Base-by-base conservation (phyloP, 1,140 invertebrate species). In the Uloborus diversus region DNA sequence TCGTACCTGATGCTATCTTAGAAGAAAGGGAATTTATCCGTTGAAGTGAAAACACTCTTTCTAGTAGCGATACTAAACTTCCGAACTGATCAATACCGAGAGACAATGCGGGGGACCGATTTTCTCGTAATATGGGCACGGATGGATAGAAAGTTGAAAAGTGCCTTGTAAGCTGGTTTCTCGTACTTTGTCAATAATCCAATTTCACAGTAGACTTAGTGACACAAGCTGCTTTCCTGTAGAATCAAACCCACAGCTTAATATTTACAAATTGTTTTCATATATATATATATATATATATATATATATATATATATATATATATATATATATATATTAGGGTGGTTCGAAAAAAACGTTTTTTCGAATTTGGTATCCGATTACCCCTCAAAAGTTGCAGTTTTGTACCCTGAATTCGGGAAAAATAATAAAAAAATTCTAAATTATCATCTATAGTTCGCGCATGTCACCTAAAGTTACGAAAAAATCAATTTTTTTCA, bases 71-170 rank as follows among this genome's bases (percentile, higher is more conserved):
- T 66, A 53, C 20, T 23, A 20, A 7, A n/a, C 27, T 28, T 49
- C 42, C 25, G 30, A 66, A 37, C 37, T 47, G 33, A 66, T 66
- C 64, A 66, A 66, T 65, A 47, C 62, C 2, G 7, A 5, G 27
- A 28, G 17, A 66, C 25, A 51, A 49, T 49, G 25, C 4, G 35
- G 32, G 9, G 42, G 11, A 20, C 25, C 25, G 20, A 13, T 33
- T 37, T 51, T 66, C 51, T 66, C 42, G 47, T 47, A 49, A 30
- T n/a, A 49, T 37, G 51, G 47, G 9, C 47, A 66, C 20, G 33
- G 37, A 13, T 66, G 23, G 14, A 30, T 49, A 66, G 64, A 66
- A 66, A 66, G 42, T 66, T 66, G 64, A 66, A 66, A 66, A 23
- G 62, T 17, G 20, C 20, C 14, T 23, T 5, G 28, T 20, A 65